Evolutionary conservation across 2,113 vertebrate species (phyloP).

Genomic region (Cichladusa arquata): DNA sequence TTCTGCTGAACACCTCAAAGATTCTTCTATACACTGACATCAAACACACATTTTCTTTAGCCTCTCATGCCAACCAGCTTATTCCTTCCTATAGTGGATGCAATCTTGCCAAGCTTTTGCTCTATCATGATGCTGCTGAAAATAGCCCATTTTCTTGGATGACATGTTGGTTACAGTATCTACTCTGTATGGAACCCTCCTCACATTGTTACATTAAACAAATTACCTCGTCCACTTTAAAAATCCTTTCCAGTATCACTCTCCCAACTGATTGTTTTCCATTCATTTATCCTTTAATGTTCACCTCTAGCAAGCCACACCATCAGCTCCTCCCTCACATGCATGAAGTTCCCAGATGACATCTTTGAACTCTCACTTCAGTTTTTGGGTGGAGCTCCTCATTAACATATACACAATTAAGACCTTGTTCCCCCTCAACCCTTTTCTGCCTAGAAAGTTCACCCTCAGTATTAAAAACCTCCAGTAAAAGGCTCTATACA

Average conservation of each 20-base stretch:
- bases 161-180: neutral
- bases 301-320: neutral
- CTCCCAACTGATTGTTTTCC: neutral
- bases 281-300: neutral
- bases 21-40: neutral
- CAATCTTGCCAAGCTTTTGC: neutral
- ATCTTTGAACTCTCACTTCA: neutral
- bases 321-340: neutral
- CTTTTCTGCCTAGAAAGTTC: neutral
- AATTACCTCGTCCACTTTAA: neutral
- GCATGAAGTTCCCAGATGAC: neutral
- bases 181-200: neutral
- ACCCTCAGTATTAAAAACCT: neutral
- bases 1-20: neutral
- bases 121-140: neutral
- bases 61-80: neutral
- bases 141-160: neutral
- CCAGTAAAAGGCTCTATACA: neutral
- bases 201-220: neutral
- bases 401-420: neutral
- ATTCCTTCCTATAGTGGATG: neutral
- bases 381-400: neutral
- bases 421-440: neutral
- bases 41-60: rapidly evolving
- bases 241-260: neutral